These are phyloP conservation scores for Scaptomyza hsui DNA, from an alignment of 1,140 invertebrate genomes.

Conservation along the genomic window DNA sequence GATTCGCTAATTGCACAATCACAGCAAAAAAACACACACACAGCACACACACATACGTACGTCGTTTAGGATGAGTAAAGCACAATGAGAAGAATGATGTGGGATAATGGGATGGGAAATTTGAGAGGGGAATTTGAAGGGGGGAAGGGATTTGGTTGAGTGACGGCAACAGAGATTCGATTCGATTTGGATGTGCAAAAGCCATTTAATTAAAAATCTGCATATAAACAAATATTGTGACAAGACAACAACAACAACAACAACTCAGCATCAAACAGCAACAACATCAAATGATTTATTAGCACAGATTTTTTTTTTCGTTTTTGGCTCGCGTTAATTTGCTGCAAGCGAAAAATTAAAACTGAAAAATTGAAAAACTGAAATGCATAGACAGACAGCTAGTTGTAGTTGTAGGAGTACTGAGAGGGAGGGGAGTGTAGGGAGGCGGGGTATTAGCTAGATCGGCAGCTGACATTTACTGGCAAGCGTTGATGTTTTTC, in stretches of 20 bases:
- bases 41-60: neutral
- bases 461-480: constrained; percentile 78
- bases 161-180: constrained; percentile 68
- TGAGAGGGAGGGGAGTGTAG: neutral
- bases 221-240: constrained; percentile 75
- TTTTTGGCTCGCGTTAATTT: constrained; percentile 64
- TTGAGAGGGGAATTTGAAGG: constrained; percentile 5
- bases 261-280: constrained; percentile 31
- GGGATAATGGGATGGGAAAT: constrained; percentile 14
- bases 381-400: constrained; percentile 47
- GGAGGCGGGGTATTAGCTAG: neutral
- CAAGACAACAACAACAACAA: constrained; percentile 36
- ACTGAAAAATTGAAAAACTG: constrained; percentile 35
- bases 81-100: constrained; percentile 8
- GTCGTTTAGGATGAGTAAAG: constrained; percentile 9
- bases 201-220: constrained; percentile 77
- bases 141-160: constrained; percentile 33
- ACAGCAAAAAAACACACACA: constrained; percentile 10
- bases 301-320: constrained; percentile 58
- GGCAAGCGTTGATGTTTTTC: constrained; percentile 63
- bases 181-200: constrained; percentile 9
- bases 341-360: constrained; percentile 73
- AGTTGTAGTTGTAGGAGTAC: constrained; percentile 24
- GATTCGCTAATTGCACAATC: constrained; percentile 75
- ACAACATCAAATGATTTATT: constrained; percentile 77